phyloP scores from a whole-genome alignment of 2,888 invertebrate genomes.

The Lamproptera curius region DNA sequence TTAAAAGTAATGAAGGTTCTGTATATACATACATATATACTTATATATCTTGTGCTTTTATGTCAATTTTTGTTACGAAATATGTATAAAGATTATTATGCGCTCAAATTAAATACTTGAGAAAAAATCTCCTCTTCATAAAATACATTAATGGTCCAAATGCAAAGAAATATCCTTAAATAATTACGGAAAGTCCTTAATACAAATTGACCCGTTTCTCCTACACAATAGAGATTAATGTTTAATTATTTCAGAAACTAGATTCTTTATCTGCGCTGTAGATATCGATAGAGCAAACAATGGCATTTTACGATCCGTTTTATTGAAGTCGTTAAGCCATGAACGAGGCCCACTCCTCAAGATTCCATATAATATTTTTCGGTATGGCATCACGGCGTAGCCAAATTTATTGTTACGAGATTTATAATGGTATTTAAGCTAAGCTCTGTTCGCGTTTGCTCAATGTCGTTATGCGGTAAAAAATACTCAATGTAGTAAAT shows the following conservation, averaged over 20 bases:
- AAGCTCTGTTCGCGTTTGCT: too few relatives aligned
- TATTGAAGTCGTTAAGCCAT: conserved; percentile 37
- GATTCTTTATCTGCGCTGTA: conserved; percentile 2
- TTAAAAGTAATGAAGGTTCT: too few relatives aligned
- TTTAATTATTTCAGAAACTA: neutral
- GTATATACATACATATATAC: too few relatives aligned
- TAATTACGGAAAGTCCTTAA: neutral
- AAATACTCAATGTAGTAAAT: too few relatives aligned
- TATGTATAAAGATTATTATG: too few relatives aligned
- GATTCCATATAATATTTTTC: conserved; percentile 23
- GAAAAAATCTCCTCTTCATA: too few relatives aligned
- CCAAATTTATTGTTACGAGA: conserved; percentile 1
- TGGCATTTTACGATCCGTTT: conserved; percentile 36
- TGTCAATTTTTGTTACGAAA: too few relatives aligned
- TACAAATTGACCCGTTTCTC: neutral
- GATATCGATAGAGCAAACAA: conserved; percentile 19
- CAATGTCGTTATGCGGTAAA: too few relatives aligned
- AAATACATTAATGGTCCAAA: neutral
- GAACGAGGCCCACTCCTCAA: conserved; percentile 35
- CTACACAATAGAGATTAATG: neutral
- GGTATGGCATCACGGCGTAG: conserved; percentile 3
- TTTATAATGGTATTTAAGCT: too few relatives aligned
- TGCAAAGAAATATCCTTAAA: too few relatives aligned
- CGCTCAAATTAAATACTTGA: too few relatives aligned
- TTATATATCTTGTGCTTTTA: too few relatives aligned